These are phyloP conservation scores for Archegozetes longisetosus DNA, from an alignment of 1,140 invertebrate species.

Conservation along the genomic window DNA sequence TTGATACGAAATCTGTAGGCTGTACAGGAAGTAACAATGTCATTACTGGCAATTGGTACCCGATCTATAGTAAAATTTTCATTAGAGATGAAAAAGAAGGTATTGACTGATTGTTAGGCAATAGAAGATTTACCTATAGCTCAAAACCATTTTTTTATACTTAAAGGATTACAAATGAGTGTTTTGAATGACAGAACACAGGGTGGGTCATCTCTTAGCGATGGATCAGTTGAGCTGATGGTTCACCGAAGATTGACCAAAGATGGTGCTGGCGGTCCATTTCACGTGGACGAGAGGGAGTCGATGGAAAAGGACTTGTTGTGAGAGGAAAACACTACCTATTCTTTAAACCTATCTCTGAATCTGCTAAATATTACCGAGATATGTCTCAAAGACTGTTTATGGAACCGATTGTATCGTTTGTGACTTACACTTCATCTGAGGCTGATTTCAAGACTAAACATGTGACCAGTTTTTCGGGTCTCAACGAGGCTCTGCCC, in stretches of 20 bases:
- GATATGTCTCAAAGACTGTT: constrained; percentile 30
- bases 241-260: constrained; percentile 62
- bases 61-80: constrained; percentile 28
- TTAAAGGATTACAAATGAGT: constrained; percentile 27
- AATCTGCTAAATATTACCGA: constrained; percentile 30
- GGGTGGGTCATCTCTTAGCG: constrained; percentile 55
- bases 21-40: neutral
- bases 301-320: constrained; percentile 17
- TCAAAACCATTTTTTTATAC: neutral
- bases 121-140: neutral
- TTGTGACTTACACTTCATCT: constrained; percentile 21
- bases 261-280: constrained; percentile 77
- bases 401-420: constrained; percentile 31
- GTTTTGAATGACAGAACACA: constrained; percentile 65
- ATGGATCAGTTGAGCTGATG: constrained; percentile 20
- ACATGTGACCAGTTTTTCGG: constrained; percentile 33
- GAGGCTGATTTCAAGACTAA: neutral
- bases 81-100: constrained; percentile 22
- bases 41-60: neutral
- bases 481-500: constrained; percentile 40
- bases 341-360: constrained; percentile 19
- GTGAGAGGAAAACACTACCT: constrained; percentile 31
- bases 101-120: neutral
- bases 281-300: constrained; percentile 75
- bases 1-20: neutral